These are phyloP conservation scores for Mobula birostris DNA, from an alignment of 2,113 vertebrate species.

Conservation along the genomic window DNA sequence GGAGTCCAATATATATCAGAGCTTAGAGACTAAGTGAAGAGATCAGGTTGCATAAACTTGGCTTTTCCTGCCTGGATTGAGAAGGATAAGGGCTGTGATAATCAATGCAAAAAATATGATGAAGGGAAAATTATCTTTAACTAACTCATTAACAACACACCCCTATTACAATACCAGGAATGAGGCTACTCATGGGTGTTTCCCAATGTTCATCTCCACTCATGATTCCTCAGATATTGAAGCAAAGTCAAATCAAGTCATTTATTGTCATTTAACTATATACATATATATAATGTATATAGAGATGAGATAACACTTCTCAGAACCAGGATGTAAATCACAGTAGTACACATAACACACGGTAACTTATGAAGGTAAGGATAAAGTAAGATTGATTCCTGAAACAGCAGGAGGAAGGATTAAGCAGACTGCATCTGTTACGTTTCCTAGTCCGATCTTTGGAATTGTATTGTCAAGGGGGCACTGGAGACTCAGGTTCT, in stretches of 20 bases:
- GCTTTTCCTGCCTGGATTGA: neutral
- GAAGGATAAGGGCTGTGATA: neutral
- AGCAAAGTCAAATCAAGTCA: neutral
- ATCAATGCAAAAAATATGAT: neutral
- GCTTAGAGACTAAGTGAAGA: neutral
- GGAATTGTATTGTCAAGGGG: no score
- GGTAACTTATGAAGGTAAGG: no score
- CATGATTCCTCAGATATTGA: neutral
- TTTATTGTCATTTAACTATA: no score
- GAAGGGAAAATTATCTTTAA: neutral
- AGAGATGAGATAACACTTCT: no score
- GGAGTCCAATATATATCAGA: no score
- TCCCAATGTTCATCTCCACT: neutral
- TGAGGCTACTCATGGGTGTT: neutral
- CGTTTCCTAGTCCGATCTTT: no score
- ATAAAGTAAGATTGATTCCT: no score
- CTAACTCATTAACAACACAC: neutral
- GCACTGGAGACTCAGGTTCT: no score
- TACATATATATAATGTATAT: no score
- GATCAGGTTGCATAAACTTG: neutral
- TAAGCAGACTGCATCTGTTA: no score
- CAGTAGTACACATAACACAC: no score
- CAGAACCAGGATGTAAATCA: no score
- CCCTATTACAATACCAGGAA: neutral
- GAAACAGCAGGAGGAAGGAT: neutral